Percentiles rank a stretch among this genome's conserved stretches.
phyloP scores from a whole-genome alignment of 1,140 invertebrate genomes.

The Tetraneura akinire region DNA sequence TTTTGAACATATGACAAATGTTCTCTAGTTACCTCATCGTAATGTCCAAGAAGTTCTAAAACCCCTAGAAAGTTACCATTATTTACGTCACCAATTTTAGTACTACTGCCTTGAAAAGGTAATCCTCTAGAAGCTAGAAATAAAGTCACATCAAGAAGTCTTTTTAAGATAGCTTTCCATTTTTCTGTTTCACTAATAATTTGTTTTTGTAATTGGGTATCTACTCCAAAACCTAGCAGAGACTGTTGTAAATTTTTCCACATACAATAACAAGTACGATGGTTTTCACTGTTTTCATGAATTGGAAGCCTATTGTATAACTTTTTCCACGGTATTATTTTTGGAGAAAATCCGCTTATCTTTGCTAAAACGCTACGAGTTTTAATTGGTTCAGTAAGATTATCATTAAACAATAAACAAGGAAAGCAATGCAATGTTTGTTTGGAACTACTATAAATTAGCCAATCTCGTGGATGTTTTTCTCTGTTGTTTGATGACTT shows the following conservation, averaged over 20 bases:
- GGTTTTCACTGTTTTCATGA: constrained; percentile 9
- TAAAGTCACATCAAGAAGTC: constrained; percentile 53
- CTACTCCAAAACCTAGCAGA: neutral
- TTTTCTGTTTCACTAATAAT: constrained; percentile 52
- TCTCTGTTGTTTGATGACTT: no score
- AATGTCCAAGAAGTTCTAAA: constrained; percentile 54
- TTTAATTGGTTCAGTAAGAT: neutral
- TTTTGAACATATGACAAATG: constrained; percentile 52
- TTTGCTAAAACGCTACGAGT: neutral
- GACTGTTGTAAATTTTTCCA: constrained; percentile 26
- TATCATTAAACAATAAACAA: constrained; percentile 14
- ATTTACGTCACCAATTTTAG: constrained; percentile 53
- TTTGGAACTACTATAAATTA: constrained; percentile 15
- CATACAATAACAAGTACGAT: constrained; percentile 17
- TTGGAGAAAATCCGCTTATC: constrained; percentile 19
- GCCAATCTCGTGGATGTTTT: neutral
- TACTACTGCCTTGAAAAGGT: constrained; percentile 54
- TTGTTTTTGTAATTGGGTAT: constrained; percentile 36
- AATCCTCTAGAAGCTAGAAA: constrained; percentile 52
- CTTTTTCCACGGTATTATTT: constrained; percentile 18
- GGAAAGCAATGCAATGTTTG: constrained; percentile 22
- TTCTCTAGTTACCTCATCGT: constrained; percentile 54
- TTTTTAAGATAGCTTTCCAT: constrained; percentile 52
- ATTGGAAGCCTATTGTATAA: constrained; percentile 10
- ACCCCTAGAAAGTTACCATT: constrained; percentile 55